Evolutionary conservation across 2,888 invertebrate genomes (phyloP), one percentile per base, ranked within the genome.

Genomic region (Drosophila quinaria): DNA sequence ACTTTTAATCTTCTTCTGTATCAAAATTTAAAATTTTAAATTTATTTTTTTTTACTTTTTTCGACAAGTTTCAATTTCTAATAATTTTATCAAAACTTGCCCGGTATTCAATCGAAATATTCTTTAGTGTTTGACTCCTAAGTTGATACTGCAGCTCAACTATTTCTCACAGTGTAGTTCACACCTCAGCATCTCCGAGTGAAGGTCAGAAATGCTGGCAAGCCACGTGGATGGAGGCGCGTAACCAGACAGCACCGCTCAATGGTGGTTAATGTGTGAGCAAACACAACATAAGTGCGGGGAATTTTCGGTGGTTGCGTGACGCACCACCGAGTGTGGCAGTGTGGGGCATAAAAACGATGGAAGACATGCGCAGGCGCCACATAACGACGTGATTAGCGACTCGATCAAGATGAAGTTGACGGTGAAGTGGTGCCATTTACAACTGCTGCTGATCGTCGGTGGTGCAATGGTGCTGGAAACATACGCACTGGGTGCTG

Each of bases 111-210:
- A 8, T 29, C 29, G 8, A 8, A 29, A 29, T 29, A 0, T 29
- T 1, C 2, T 29, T 29, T 8, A 29, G 8, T 29, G 29, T 8
- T 29, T 8, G 8, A 8, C 8, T 8, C 6, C 29, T 29, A 29
- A 29, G 8, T 29, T 29, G 1, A 29, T 8, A 5, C 8, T 8
- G 29, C 8, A 29, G 0, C 17, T 5, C 10, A 25, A 5, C 1
- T 3, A 2, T 67, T 74, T 74, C 47, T 25, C 13, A 9, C 59
- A 62, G 75, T 67, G 66, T 50, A 75, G 74, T 86, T 83, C 83
- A 64, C 83, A 83, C 83, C 81, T 86, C 25, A 67, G 68, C 46
- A 50, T 29, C 60, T 58, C 50, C 39, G n/a, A 65, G 13, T 61
- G 83, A 84, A 84, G 83, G 83, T 79, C 81, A 77, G 39, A 29